These are phyloP conservation scores for Muschampia plurimacula DNA, from an alignment of 2,888 invertebrate genomes.

Conservation along the genomic window DNA sequence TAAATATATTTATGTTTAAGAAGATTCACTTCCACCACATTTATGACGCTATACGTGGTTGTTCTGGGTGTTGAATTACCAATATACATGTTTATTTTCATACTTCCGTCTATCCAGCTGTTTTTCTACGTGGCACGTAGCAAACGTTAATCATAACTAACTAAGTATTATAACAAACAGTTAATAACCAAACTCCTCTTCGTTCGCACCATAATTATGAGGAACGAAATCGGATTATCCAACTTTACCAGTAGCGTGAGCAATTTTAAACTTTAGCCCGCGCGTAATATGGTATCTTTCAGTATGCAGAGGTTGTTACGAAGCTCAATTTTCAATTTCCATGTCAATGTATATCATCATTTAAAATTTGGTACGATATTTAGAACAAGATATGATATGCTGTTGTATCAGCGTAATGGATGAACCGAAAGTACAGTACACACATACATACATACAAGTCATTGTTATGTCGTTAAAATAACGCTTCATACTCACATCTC, in stretches of 20 bases:
- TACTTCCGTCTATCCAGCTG: too few species aligned
- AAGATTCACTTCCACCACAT: too few species aligned
- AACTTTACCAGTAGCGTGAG: not conserved
- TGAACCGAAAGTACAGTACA: not conserved
- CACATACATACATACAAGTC: not conserved
- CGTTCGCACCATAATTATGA: conserved; percentile 1
- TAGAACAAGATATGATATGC: conserved; percentile 1
- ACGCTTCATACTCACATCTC: too few species aligned
- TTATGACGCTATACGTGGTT: too few species aligned
- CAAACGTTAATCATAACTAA: too few species aligned
- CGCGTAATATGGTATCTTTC: not conserved
- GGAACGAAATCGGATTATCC: not conserved
- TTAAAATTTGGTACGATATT: conserved; percentile 6
- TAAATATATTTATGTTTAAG: too few species aligned
- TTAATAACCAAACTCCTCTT: not conserved
- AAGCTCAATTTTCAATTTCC: conserved; percentile 1
- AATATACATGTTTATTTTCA: too few species aligned
- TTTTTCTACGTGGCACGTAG: too few species aligned
- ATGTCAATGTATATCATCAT: not conserved
- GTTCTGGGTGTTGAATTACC: too few species aligned
- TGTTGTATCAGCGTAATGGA: not conserved
- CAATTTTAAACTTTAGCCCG: not conserved
- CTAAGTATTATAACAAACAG: not conserved
- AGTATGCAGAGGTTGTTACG: not conserved
- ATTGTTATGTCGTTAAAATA: too few species aligned